Evolutionary conservation across 1,140 invertebrate species (phyloP).

Genomic region (Drosophila saltans): DNA sequence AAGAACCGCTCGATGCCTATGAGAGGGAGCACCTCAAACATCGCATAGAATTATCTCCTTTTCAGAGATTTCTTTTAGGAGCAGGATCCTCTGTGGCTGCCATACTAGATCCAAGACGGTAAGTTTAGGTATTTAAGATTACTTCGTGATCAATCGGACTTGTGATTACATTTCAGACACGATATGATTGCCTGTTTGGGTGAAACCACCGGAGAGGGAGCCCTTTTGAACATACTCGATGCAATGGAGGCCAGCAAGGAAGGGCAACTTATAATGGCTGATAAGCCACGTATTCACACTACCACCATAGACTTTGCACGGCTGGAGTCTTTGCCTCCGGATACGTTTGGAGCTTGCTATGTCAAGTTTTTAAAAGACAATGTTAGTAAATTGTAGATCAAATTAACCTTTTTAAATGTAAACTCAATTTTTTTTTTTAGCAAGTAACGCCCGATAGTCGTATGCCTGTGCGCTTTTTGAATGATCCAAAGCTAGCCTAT

Average conservation of each 20-base stretch:
- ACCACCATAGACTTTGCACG: constrained; percentile 90
- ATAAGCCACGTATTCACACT: constrained; percentile 94
- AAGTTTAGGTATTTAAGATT: not conserved
- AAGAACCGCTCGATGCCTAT: constrained; percentile 49
- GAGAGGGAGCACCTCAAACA: constrained; percentile 83
- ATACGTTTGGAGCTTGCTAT: constrained; percentile 93
- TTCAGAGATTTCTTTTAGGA: constrained; percentile 91
- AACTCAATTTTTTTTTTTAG: constrained; percentile 78
- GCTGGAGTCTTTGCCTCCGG: constrained; percentile 89
- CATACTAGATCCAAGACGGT: constrained; percentile 87
- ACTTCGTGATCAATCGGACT: not conserved
- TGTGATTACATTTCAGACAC: constrained; percentile 83
- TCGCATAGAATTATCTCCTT: constrained; percentile 88
- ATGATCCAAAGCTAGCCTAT: constrained; percentile 95
- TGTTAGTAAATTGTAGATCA: constrained; percentile 83
- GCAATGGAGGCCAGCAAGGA: constrained; percentile 86
- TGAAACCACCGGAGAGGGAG: constrained; percentile 91
- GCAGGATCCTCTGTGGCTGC: constrained; percentile 91
- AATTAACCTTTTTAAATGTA: no score
- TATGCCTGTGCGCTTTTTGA: constrained; percentile 94
- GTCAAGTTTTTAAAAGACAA: constrained; percentile 91
- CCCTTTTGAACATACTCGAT: constrained; percentile 88
- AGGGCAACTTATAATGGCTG: constrained; percentile 89
- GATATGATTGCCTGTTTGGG: constrained; percentile 98
- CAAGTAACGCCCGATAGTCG: constrained; percentile 97